These are phyloP conservation scores for Oligia latruncula DNA, from an alignment of 2,888 invertebrate genomes.

Conservation along the genomic window DNA sequence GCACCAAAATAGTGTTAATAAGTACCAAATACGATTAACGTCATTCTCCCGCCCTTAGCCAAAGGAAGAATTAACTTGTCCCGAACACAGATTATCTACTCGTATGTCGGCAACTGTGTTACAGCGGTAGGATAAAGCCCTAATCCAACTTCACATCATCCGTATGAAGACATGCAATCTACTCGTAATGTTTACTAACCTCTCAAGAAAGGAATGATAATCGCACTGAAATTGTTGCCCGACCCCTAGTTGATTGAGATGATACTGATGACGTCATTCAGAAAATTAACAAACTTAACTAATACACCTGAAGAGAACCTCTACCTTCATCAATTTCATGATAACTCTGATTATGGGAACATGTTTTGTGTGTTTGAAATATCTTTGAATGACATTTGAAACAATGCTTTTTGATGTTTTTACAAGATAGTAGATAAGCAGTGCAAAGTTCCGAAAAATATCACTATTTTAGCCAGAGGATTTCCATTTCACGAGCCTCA, in stretches of 20 bases:
- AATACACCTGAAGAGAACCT: background rate
- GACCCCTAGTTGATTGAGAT: background rate
- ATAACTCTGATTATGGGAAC: background rate
- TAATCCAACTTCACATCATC: background rate
- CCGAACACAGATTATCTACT: conserved; percentile 3
- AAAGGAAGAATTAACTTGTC: conserved; percentile 10
- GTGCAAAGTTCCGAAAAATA: background rate
- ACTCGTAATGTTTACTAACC: background rate
- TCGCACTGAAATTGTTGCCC: background rate
- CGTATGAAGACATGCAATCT: conserved; percentile 1
- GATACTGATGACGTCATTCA: background rate
- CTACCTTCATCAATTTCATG: background rate
- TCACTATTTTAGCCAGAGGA: background rate
- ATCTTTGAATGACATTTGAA: background rate
- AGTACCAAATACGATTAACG: background rate
- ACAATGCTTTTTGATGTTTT: background rate
- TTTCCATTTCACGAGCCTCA: background rate
- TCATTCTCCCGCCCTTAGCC: background rate
- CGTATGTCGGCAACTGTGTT: background rate
- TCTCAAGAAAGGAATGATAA: background rate
- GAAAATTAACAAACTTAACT: background rate
- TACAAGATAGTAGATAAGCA: background rate
- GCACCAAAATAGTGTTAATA: background rate
- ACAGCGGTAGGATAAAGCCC: no score
- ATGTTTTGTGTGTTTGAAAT: background rate